phyloP scores from a whole-genome alignment of 2,113 vertebrate genomes.

The Phrynosoma platyrhinos region DNA sequence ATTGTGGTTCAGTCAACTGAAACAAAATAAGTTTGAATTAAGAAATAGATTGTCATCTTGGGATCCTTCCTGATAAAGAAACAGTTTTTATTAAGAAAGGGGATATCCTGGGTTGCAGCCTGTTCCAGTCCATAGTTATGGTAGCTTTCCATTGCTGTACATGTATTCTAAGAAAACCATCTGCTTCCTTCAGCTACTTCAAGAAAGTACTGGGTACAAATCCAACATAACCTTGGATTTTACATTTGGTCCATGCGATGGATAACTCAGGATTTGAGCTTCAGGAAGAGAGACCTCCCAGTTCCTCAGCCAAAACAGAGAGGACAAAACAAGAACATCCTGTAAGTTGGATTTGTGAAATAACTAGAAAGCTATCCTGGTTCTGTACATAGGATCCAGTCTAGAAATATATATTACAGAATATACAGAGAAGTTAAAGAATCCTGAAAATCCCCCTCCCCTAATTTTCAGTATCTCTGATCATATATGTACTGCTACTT shows the following conservation, averaged over 20 bases:
- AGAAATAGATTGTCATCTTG: neutral
- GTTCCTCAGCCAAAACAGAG: neutral
- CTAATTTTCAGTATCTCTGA: neutral
- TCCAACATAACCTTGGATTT: neutral
- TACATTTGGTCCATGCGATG: constrained; percentile 37
- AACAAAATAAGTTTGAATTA: neutral
- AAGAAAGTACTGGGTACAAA: neutral
- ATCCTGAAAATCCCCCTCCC: neutral
- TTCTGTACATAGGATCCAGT: neutral
- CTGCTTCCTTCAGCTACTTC: constrained; percentile 38
- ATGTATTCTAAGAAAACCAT: neutral
- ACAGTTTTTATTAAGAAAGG: neutral
- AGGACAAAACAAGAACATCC: constrained; percentile 20
- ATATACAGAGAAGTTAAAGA: neutral
- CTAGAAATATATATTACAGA: neutral
- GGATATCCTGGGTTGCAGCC: constrained; percentile 1
- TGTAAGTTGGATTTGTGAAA: neutral
- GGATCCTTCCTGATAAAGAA: neutral
- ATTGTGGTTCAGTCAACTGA: neutral
- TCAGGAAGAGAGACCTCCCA: constrained; percentile 31
- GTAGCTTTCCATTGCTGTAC: neutral
- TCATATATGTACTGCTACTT: neutral
- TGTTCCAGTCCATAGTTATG: fast-evolving
- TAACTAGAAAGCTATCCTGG: neutral
- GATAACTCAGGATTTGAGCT: constrained; percentile 76